Evolutionary conservation across 2,113 vertebrate genomes (phyloP), one percentile per base, ranked within the genome.

Genomic region (Phylloscopus trochiloides): DNA sequence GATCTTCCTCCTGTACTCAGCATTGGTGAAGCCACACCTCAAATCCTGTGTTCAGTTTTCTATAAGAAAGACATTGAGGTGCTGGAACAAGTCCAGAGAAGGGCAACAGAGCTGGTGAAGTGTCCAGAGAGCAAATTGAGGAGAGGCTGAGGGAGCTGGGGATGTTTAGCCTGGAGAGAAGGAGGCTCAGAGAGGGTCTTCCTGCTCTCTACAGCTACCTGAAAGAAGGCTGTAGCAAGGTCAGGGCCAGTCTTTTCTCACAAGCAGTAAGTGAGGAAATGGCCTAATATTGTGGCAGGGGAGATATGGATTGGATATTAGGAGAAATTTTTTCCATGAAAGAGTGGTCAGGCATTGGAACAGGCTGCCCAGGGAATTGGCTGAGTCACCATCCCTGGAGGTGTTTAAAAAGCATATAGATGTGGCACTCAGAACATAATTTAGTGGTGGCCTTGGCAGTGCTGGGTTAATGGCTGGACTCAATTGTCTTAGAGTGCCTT

Each of bases 161-260:
- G 18, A 9, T 54, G 26, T 68, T 74, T 21, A 36, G 11, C 22
- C 47, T 61, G 61, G 26, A 74, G 54, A 50, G 29, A 72, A 29
- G 21, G 34, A 48, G 13, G 31, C 15, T 48, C 25, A 31, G n/a
- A 40, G 54, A 29, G 5, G 8, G 19, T 14, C 24, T 48, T 48
- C 21, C 34, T 0, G 0, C 12, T 48, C 11, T 42, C 40, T 32
- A 16, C 14, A 54, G 5, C 12, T 54, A 15, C 47, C 14, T 48
- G 40, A 75, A 31, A 61, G 14, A 38, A 67, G 16, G 10, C 3
- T 40, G 17, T 15, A 40, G 47, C 29, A 51, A 47, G 38, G 9
- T 67, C 29, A 59, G 31, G 20, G 36, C 31, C 22, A 14, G 17
- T 22, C 40, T 61, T 25, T 31, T 32, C 47, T 68, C 12, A 1